Percentiles rank a stretch among this genome's conserved stretches.
Evolutionary conservation across 2,797 vertebrate species (phyloP).

Genomic region (Myotis daubentonii): DNA sequence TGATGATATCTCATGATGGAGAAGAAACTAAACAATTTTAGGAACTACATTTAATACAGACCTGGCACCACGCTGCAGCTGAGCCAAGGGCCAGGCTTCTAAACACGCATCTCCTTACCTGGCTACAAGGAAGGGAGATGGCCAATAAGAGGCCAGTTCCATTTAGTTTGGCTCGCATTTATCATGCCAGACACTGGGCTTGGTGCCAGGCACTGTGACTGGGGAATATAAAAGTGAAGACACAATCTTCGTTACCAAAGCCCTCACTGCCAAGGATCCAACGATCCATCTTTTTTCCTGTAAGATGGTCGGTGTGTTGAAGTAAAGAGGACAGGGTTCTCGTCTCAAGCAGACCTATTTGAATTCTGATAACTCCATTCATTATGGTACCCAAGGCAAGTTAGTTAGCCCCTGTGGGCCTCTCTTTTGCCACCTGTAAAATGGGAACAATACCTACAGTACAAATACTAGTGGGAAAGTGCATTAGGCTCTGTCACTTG

Average conservation of each 20-base stretch:
- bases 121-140: not conserved
- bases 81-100: not conserved
- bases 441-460: not conserved
- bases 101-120: not conserved
- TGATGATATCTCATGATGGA: not conserved
- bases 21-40: slow-evolving; percentile 38
- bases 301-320: not conserved
- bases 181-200: not conserved
- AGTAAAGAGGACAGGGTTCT: not conserved
- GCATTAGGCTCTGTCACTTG: not conserved
- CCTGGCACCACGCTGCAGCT: not conserved
- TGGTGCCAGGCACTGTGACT: not conserved
- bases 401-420: not conserved
- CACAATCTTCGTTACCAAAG: not conserved
- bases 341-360: not conserved
- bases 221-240: not conserved
- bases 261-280: not conserved
- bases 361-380: slow-evolving; percentile 24
- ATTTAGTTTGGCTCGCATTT: not conserved
- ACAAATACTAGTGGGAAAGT: not conserved
- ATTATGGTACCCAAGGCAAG: not conserved
- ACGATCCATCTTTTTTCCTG: not conserved
- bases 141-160: not conserved
- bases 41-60: not conserved
- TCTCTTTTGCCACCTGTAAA: slow-evolving; percentile 20